Evolutionary conservation across 1,140 invertebrate species (phyloP).

Genomic region (Drosophila murphyi): DNA sequence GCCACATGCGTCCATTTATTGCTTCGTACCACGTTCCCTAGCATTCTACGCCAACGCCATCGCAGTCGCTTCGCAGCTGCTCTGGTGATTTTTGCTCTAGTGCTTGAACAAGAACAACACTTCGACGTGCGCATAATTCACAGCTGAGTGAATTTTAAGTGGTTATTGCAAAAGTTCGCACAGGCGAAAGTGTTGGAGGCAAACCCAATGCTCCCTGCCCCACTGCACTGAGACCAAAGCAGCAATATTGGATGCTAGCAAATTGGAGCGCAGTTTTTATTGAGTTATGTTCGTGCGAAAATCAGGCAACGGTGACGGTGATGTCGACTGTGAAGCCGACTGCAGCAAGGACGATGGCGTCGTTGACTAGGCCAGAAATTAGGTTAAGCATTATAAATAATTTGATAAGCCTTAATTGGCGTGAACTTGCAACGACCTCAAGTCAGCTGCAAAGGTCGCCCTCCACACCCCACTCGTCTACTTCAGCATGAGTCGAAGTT

Average conservation of each 20-base stretch:
- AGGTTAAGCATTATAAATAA: conserved; percentile 83
- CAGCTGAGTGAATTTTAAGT: conserved; percentile 83
- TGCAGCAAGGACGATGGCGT: conserved; percentile 33
- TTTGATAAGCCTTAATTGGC: conserved; percentile 81
- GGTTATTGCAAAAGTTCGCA: conserved; percentile 81
- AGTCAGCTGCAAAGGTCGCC: conserved; percentile 31
- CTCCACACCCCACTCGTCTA: too few species aligned
- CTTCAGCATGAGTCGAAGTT: conserved; percentile 21
- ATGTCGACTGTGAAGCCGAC: neutral
- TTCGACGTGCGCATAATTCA: conserved; percentile 79
- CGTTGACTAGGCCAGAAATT: conserved; percentile 71
- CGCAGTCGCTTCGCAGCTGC: neutral
- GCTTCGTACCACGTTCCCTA: conserved; percentile 46
- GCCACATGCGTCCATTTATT: conserved; percentile 71
- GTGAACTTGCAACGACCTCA: conserved; percentile 62
- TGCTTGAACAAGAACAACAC: conserved; percentile 70
- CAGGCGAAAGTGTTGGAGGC: conserved; percentile 72
- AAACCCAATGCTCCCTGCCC: conserved; percentile 10
- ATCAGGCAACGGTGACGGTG: too few species aligned
- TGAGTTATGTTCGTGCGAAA: conserved; percentile 55
- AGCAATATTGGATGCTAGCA: conserved; percentile 44
- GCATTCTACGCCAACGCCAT: neutral
- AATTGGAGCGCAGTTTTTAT: conserved; percentile 71
- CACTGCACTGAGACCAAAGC: neutral
- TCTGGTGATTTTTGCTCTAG: conserved; percentile 31